A percentile compares a stretch with the other conserved stretches of the same genome.
phyloP scores from a whole-genome alignment of 2,888 invertebrate species.

The Drosophila kambysellisi region DNA sequence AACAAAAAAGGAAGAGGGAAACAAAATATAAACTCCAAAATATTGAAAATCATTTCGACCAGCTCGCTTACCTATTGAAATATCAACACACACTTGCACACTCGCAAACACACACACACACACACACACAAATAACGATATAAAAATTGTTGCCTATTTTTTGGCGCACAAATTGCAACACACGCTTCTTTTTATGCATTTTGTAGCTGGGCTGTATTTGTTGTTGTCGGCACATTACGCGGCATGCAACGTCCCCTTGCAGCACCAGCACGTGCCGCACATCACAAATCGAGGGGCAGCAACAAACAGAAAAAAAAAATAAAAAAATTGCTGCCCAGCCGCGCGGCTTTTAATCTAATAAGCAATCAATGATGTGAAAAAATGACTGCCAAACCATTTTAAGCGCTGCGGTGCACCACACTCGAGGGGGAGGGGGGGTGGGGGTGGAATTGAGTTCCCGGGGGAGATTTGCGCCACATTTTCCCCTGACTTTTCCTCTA shows the following conservation, averaged over 20 bases:
- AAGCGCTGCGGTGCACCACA: slow-evolving; percentile 76
- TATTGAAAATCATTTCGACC: slow-evolving; percentile 58
- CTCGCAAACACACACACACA: slow-evolving; percentile 3
- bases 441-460: slow-evolving; percentile 5
- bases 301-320: background rate
- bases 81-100: slow-evolving; percentile 6
- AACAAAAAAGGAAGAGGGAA: background rate
- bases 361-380: slow-evolving; percentile 82
- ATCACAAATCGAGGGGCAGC: slow-evolving; percentile 35
- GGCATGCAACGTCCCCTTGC: slow-evolving; percentile 40
- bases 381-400: slow-evolving; percentile 80
- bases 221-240: slow-evolving; percentile 70
- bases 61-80: slow-evolving; percentile 39
- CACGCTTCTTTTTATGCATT: slow-evolving; percentile 62
- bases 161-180: slow-evolving; percentile 73
- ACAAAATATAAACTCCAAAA: slow-evolving; percentile 16
- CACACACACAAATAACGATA: slow-evolving; percentile 12
- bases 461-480: slow-evolving; percentile 29
- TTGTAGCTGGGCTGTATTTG: slow-evolving; percentile 27
- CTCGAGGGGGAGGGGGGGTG: background rate
- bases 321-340: slow-evolving; percentile 44
- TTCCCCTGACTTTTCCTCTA: slow-evolving; percentile 10
- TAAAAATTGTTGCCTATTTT: slow-evolving; percentile 65
- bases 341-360: slow-evolving; percentile 78
- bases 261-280: slow-evolving; percentile 63